phyloP scores from a whole-genome alignment of 2,113 vertebrate genomes.

The Podiceps cristatus region DNA sequence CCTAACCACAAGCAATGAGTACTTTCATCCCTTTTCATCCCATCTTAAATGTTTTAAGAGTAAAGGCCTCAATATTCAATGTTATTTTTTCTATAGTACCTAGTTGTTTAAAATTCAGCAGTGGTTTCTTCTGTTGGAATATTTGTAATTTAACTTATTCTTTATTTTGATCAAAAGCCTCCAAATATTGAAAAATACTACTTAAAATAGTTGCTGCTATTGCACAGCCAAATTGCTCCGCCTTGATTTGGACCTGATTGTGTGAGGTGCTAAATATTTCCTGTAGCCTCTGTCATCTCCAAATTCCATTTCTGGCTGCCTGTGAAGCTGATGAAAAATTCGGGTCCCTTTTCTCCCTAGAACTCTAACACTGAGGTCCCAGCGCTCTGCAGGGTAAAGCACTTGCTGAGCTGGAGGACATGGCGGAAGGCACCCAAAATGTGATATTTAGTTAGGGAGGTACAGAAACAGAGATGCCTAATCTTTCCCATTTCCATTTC shows the following conservation, averaged over 20 bases:
- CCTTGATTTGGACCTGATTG: not conserved
- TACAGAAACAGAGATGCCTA: not conserved
- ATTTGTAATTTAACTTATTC: not conserved
- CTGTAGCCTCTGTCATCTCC: not conserved
- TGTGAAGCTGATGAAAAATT: not conserved
- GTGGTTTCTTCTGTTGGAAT: not conserved
- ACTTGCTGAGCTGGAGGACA: not conserved
- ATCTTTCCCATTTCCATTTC: not conserved
- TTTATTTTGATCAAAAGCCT: not conserved
- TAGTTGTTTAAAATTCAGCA: not conserved
- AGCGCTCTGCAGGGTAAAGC: not conserved
- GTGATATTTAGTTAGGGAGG: not conserved
- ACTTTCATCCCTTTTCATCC: not conserved
- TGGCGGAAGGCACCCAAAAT: not conserved
- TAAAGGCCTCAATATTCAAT: not conserved
- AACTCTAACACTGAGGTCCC: not conserved
- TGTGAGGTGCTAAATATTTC: not conserved
- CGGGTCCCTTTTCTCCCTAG: not conserved
- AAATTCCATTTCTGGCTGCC: not conserved
- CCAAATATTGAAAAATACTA: not conserved
- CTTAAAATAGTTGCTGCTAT: not conserved
- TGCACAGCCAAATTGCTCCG: not conserved
- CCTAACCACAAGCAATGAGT: not conserved
- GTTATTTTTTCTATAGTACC: not conserved
- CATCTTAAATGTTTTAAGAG: not conserved